These are phyloP conservation scores for Hystrix cristata DNA, from an alignment of 2,113 vertebrate genomes.

Conservation along the genomic window DNA sequence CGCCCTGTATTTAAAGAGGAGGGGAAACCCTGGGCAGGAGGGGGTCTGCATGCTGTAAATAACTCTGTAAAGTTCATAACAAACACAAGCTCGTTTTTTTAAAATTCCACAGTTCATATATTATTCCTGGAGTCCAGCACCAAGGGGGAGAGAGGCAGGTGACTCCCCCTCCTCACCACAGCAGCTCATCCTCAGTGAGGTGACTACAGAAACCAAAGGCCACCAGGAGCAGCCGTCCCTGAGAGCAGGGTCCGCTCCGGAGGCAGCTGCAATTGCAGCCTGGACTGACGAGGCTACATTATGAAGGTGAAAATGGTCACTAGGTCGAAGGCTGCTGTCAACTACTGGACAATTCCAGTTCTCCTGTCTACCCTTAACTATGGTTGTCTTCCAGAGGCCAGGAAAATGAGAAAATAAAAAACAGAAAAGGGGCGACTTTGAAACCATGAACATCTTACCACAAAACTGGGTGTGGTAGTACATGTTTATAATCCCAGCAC, in stretches of 20 bases:
- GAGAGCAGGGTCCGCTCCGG: no score
- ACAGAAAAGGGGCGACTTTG: background rate
- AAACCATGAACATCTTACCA: background rate
- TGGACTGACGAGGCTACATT: background rate
- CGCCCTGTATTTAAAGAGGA: background rate
- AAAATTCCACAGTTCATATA: conserved; percentile 85
- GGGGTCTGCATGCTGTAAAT: conserved; percentile 85
- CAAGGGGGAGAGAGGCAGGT: conserved; percentile 91
- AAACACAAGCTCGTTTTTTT: conserved; percentile 85
- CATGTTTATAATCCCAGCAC: background rate
- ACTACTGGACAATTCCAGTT: background rate
- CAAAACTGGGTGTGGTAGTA: background rate
- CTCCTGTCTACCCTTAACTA: background rate
- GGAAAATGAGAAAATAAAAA: background rate
- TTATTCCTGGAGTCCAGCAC: conserved; percentile 87
- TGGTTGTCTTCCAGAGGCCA: background rate
- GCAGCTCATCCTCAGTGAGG: no score
- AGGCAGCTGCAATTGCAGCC: no score
- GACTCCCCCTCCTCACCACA: conserved; percentile 92
- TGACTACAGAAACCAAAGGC: no score
- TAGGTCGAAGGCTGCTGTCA: background rate
- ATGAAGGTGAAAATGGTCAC: background rate
- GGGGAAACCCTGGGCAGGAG: no score
- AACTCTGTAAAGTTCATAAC: conserved; percentile 89
- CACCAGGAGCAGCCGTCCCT: no score